A percentile compares a stretch with the other conserved stretches of the same genome.
Evolutionary conservation across 2,888 invertebrate genomes (phyloP).

Genomic region (Atherix ibis): DNA sequence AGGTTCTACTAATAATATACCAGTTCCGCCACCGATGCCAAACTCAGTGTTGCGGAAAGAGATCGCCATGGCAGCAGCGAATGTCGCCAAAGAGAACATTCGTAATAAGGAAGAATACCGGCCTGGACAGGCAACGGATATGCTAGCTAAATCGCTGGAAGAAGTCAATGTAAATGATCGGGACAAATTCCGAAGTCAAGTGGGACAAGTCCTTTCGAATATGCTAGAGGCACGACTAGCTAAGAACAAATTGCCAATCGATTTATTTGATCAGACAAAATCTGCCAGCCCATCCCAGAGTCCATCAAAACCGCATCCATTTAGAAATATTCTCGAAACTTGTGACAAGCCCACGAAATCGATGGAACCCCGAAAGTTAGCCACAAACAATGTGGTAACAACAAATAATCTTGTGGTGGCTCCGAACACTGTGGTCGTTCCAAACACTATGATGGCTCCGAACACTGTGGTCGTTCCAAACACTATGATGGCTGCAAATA

Average conservation of each 20-base stretch:
- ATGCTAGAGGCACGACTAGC: constrained; percentile 29
- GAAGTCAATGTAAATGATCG: constrained; percentile 24
- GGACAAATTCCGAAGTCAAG: constrained; percentile 27
- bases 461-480: too few relatives aligned
- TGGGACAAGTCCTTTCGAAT: constrained; percentile 29
- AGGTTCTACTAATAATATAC: constrained; percentile 5
- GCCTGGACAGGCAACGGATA: constrained; percentile 17
- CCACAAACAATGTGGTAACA: too few relatives aligned
- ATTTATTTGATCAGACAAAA: not conserved
- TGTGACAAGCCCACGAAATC: not conserved
- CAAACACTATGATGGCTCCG: too few relatives aligned
- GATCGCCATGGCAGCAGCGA: not conserved
- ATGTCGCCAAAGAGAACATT: not conserved
- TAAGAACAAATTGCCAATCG: constrained; percentile 4
- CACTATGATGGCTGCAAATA: too few relatives aligned
- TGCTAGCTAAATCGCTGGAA: constrained; percentile 27
- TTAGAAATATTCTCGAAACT: not conserved
- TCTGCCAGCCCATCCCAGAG: constrained; percentile 21
- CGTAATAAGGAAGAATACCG: not conserved
- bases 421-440: too few relatives aligned
- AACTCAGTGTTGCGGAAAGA: not conserved
- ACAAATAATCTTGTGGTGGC: too few relatives aligned
- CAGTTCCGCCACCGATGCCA: constrained; percentile 6
- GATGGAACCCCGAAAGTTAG: too few relatives aligned
- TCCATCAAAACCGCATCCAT: constrained; percentile 15